A percentile compares a stretch with the other conserved stretches of the same genome.
These are phyloP conservation scores for Trachelipus rathkii DNA, from an alignment of 1,140 invertebrate genomes.

Conservation along the genomic window DNA sequence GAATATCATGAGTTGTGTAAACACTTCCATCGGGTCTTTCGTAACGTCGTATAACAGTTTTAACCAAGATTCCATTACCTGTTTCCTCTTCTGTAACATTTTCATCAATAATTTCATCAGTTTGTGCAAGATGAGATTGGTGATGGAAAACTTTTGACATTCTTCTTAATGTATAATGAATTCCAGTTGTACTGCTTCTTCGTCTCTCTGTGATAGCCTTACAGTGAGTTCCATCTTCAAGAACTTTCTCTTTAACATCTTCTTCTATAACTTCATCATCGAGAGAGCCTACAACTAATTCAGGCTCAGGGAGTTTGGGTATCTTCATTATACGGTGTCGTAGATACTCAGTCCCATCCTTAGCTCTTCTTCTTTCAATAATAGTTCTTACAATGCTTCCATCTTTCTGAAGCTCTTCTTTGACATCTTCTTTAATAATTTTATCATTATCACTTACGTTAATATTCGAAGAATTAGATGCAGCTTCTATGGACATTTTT, in stretches of 20 bases:
- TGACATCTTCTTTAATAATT: conserved; percentile 42
- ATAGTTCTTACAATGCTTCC: conserved; percentile 41
- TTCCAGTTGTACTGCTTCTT: conserved; percentile 39
- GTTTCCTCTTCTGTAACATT: conserved; percentile 43
- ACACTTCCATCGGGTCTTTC: conserved; percentile 40
- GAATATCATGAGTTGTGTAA: conserved; percentile 43
- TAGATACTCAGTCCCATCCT: conserved; percentile 43
- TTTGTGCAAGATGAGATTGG: conserved; percentile 18
- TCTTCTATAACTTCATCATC: conserved; percentile 40
- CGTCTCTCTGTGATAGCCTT: conserved; percentile 41
- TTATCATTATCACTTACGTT: conserved; percentile 41
- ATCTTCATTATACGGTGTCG: conserved; percentile 44
- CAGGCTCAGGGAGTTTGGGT: conserved; percentile 42
- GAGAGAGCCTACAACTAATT: conserved; percentile 34
- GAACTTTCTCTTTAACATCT: conserved; percentile 40
- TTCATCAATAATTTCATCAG: conserved; percentile 41
- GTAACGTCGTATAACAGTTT: conserved; percentile 36
- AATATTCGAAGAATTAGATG: conserved; percentile 32
- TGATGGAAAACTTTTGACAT: conserved; percentile 37
- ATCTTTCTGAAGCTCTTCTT: conserved; percentile 40
- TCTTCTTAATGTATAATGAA: conserved; percentile 42
- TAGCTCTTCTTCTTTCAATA: conserved; percentile 40
- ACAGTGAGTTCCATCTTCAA: conserved; percentile 36
- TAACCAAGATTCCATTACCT: conserved; percentile 38
- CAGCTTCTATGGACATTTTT: conserved; percentile 26